Percentiles rank a stretch among this genome's conserved stretches.
Evolutionary conservation across 2,888 invertebrate species (phyloP).

Genomic region (Nemotelus nigrinus): DNA sequence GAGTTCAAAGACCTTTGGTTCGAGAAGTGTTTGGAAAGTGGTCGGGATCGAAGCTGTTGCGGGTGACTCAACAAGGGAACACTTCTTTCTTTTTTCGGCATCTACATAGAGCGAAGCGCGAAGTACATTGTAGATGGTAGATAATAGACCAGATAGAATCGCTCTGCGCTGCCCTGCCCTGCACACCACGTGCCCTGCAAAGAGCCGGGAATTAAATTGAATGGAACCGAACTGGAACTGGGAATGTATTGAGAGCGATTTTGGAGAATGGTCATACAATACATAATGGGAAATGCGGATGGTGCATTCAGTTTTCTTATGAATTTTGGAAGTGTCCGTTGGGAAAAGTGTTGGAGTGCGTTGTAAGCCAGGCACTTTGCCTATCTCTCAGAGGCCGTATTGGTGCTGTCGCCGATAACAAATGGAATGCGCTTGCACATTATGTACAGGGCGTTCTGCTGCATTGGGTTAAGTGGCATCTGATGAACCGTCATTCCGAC

Average conservation of each 20-base stretch:
- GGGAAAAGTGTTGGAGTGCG: slow-evolving; percentile 3
- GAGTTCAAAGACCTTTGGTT: slow-evolving; percentile 36
- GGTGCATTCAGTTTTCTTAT: neutral
- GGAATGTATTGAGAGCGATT: slow-evolving; percentile 23
- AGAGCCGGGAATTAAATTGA: neutral
- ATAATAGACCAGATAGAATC: neutral
- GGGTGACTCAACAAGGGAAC: slow-evolving; percentile 24
- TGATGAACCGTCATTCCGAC: neutral
- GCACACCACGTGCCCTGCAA: slow-evolving; percentile 13
- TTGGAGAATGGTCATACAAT: neutral
- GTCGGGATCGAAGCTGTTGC: slow-evolving; percentile 26
- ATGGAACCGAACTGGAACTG: slow-evolving; percentile 2
- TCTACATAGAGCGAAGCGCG: neutral
- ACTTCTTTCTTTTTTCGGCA: neutral
- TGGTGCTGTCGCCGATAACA: neutral
- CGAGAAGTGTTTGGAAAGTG: slow-evolving; percentile 26
- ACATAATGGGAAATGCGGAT: neutral
- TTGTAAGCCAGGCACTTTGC: neutral
- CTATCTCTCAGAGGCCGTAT: neutral
- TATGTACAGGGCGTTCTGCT: neutral
- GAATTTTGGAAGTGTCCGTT: slow-evolving; percentile 52
- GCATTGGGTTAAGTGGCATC: neutral
- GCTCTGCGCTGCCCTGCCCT: neutral
- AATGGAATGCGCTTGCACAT: neutral
- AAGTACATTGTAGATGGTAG: slow-evolving; percentile 1